Evolutionary conservation across 2,113 vertebrate genomes (phyloP).

Genomic region (Canis aureus): DNA sequence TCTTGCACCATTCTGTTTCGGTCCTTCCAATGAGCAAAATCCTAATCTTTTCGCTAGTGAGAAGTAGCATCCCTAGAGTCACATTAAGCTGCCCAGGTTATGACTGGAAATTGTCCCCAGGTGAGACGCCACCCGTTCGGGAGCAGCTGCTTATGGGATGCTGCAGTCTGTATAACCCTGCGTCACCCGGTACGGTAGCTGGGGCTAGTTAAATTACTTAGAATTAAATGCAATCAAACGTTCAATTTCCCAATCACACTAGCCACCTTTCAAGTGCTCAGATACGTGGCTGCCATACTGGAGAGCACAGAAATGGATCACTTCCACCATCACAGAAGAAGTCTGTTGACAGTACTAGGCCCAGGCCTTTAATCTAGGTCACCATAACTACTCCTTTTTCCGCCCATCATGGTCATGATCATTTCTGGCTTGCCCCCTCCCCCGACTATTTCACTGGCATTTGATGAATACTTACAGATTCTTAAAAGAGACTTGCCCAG

Average conservation of each 20-base stretch:
- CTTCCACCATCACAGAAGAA: not conserved
- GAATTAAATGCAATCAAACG: not conserved
- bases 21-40: not conserved
- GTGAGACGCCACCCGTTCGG: not conserved
- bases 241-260: not conserved
- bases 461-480: not conserved
- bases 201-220: not conserved
- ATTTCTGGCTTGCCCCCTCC: not conserved
- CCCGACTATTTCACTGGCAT: not conserved
- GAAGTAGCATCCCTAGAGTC: not conserved
- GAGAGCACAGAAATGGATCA: not conserved
- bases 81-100: not conserved
- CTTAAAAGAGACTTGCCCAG: not conserved
- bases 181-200: fast-evolving
- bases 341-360: not conserved
- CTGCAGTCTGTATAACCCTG: not conserved
- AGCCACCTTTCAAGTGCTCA: not conserved
- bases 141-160: fast-evolving
- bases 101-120: not conserved
- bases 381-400: not conserved
- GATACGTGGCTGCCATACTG: not conserved
- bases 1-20: not conserved
- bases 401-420: not conserved
- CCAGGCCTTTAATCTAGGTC: not conserved
- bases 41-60: not conserved